These are phyloP conservation scores for Gryon sp. DNA, from an alignment of 1,140 invertebrate species.

Conservation along the genomic window DNA sequence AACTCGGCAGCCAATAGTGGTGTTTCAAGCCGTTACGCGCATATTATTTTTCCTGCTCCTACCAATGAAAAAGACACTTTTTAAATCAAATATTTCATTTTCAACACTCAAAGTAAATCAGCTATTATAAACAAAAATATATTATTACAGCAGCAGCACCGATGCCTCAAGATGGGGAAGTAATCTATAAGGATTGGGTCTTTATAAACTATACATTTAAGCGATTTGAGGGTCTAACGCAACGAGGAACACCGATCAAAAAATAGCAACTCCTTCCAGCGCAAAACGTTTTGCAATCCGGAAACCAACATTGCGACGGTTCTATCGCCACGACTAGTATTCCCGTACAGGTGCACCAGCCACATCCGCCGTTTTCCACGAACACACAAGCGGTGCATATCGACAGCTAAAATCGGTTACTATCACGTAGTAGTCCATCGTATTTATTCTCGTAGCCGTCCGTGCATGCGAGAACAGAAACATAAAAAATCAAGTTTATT, in stretches of 20 bases:
- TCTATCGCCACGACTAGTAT: slow-evolving; percentile 56
- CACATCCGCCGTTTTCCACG: slow-evolving; percentile 68
- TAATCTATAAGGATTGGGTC: slow-evolving; percentile 98
- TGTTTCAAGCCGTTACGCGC: too few species aligned
- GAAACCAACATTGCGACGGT: slow-evolving; percentile 68
- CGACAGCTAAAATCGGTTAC: slow-evolving; percentile 55
- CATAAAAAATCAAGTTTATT: background rate
- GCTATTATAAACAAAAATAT: too few species aligned
- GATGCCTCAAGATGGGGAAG: slow-evolving; percentile 89
- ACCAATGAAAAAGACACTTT: too few species aligned
- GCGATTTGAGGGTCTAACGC: slow-evolving; percentile 97
- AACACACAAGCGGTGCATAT: slow-evolving; percentile 44
- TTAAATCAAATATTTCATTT: too few species aligned
- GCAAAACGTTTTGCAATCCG: slow-evolving; percentile 57
- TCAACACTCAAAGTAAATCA: too few species aligned
- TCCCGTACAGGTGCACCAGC: slow-evolving; percentile 75
- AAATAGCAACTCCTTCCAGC: slow-evolving; percentile 81
- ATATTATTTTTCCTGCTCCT: too few species aligned
- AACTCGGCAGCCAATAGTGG: too few species aligned
- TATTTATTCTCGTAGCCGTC: slow-evolving; percentile 16
- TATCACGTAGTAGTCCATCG: background rate
- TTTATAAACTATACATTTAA: slow-evolving; percentile 99
- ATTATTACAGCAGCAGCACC: slow-evolving; percentile 88
- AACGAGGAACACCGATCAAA: slow-evolving; percentile 88
- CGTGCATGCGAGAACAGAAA: background rate